Percentiles rank a stretch among this genome's conserved stretches.
Conservation (phyloP, 2,797 vertebrate genomes). For the Streptopelia turtur region DNA sequence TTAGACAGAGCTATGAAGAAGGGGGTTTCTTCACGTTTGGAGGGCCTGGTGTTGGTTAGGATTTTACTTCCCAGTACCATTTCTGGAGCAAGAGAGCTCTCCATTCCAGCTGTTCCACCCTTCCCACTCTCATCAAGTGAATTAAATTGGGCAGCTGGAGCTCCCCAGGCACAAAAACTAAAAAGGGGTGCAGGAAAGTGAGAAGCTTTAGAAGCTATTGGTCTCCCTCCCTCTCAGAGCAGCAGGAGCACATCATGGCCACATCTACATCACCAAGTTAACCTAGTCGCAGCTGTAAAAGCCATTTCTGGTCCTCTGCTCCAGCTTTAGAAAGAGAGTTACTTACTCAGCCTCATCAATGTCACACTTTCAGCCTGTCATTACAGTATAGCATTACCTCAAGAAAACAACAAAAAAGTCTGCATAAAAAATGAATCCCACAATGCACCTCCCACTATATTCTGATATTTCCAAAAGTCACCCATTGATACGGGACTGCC, state of each 20-base stretch:
- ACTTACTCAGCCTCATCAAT: not conserved
- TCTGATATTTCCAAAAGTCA: not conserved
- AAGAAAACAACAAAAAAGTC: not conserved
- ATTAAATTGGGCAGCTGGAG: not conserved
- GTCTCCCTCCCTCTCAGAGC: not conserved
- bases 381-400: not conserved
- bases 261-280: not conserved
- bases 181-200: not conserved
- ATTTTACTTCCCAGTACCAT: not conserved
- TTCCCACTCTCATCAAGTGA: not conserved
- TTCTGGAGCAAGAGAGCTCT: not conserved
- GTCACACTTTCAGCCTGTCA: not conserved
- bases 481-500: not conserved
- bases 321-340: not conserved
- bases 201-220: not conserved
- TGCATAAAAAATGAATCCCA: fast-evolving
- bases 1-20: not conserved
- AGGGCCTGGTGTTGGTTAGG: not conserved
- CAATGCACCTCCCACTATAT: not conserved
- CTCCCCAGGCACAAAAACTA: not conserved
- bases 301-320: not conserved
- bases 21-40: not conserved
- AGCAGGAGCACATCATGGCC: not conserved
- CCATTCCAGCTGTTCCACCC: not conserved
- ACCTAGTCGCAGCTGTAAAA: not conserved